These are phyloP conservation scores for Caracal caracal DNA, from an alignment of 2,113 vertebrate genomes.

Conservation along the genomic window DNA sequence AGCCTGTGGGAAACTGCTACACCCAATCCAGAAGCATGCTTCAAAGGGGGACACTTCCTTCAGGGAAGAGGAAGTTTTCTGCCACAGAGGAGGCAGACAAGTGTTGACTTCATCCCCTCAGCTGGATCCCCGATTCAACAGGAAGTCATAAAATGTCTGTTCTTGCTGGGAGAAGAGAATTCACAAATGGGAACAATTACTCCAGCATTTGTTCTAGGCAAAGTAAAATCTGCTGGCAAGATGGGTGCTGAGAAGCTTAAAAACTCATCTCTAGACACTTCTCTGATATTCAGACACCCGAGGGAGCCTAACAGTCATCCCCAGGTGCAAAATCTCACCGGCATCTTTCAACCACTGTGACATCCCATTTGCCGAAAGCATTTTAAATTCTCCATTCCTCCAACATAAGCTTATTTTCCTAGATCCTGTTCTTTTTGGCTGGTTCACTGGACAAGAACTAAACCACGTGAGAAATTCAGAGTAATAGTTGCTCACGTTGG, in stretches of 20 bases:
- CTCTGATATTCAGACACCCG: not conserved
- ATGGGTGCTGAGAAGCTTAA: not conserved
- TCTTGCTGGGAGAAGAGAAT: conserved; percentile 8
- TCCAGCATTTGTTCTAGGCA: not conserved
- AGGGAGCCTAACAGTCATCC: not conserved
- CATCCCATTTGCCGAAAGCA: not conserved
- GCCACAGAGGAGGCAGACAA: not conserved
- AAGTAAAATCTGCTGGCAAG: not conserved
- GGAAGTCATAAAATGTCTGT: conserved; percentile 6
- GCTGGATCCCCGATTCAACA: not conserved
- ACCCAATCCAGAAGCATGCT: not conserved
- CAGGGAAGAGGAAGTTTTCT: not conserved
- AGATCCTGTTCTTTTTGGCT: not conserved
- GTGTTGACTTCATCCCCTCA: not conserved
- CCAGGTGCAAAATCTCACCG: not conserved
- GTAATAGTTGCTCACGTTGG: not conserved
- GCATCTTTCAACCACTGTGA: not conserved
- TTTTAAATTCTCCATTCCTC: not conserved
- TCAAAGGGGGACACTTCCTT: conserved; percentile 36
- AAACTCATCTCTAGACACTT: not conserved
- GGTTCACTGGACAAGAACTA: not conserved
- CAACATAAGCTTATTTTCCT: not conserved
- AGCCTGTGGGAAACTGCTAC: not conserved
- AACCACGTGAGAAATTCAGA: conserved; percentile 1
- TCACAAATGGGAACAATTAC: conserved; percentile 24